These are phyloP conservation scores for Trematomus loennbergii DNA, from an alignment of 2,113 vertebrate genomes.

Conservation along the genomic window DNA sequence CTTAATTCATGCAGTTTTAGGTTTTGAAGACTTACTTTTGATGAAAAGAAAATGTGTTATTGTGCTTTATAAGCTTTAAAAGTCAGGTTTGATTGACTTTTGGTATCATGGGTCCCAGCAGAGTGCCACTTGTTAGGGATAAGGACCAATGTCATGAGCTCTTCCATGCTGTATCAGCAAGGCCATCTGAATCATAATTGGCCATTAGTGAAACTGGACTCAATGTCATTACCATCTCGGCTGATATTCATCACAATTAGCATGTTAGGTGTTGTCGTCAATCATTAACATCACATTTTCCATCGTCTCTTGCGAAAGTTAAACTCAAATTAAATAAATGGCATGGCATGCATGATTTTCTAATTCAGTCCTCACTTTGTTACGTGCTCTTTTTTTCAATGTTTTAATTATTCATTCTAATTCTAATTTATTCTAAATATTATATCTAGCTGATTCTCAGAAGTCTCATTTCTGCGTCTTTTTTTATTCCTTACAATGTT, in stretches of 20 bases:
- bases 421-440: background rate
- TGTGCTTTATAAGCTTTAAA: background rate
- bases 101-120: background rate
- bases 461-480: background rate
- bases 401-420: background rate
- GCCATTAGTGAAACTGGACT: slow-evolving; percentile 35
- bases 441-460: background rate
- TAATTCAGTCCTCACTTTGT: too few species aligned
- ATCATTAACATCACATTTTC: slow-evolving; percentile 9
- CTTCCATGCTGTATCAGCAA: slow-evolving; percentile 11
- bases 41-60: background rate
- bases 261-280: slow-evolving; percentile 17
- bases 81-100: slow-evolving; percentile 11
- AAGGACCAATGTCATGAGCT: slow-evolving; percentile 22
- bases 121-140: background rate
- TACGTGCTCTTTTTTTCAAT: background rate
- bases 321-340: background rate
- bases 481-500: slow-evolving; percentile 1
- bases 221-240: slow-evolving; percentile 23
- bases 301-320: background rate
- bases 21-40: background rate
- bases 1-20: background rate
- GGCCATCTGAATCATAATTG: slow-evolving; percentile 61
- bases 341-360: background rate
- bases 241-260: slow-evolving; percentile 45